phyloP scores from a whole-genome alignment of 2,113 vertebrate species.

The Grantiella picta region DNA sequence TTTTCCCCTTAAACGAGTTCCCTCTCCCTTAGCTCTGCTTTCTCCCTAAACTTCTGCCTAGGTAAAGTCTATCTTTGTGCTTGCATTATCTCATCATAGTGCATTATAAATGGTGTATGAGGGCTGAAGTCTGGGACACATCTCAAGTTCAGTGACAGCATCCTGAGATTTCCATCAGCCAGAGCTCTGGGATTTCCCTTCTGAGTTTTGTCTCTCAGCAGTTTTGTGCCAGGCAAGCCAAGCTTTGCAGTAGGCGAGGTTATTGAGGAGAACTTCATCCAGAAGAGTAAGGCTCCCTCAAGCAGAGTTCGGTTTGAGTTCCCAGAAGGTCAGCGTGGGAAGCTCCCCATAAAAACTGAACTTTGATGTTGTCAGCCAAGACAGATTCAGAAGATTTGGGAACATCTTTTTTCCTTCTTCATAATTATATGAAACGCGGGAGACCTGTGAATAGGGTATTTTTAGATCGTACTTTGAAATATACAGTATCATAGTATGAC shows the following conservation, averaged over 20 bases:
- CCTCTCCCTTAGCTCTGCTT: background rate
- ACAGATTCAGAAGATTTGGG: background rate
- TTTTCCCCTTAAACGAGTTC: background rate
- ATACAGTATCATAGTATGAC: background rate
- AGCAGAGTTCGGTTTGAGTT: background rate
- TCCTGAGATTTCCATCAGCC: background rate
- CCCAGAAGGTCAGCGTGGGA: background rate
- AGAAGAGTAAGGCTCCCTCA: background rate
- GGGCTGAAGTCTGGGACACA: background rate
- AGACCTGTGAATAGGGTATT: constrained; percentile 17
- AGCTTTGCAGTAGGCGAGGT: background rate
- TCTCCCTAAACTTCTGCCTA: background rate
- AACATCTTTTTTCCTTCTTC: background rate
- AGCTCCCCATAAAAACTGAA: constrained; percentile 13
- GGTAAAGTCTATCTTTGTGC: background rate
- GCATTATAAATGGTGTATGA: background rate
- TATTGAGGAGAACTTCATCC: background rate
- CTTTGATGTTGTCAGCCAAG: constrained; percentile 6
- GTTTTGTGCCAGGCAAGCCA: background rate
- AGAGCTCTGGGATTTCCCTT: background rate
- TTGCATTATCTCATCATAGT: background rate
- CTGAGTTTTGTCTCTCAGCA: background rate
- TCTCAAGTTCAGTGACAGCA: background rate
- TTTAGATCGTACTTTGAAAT: constrained; percentile 19
- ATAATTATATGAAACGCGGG: background rate